phyloP scores from a whole-genome alignment of 2,113 vertebrate species.

The Caretta caretta region DNA sequence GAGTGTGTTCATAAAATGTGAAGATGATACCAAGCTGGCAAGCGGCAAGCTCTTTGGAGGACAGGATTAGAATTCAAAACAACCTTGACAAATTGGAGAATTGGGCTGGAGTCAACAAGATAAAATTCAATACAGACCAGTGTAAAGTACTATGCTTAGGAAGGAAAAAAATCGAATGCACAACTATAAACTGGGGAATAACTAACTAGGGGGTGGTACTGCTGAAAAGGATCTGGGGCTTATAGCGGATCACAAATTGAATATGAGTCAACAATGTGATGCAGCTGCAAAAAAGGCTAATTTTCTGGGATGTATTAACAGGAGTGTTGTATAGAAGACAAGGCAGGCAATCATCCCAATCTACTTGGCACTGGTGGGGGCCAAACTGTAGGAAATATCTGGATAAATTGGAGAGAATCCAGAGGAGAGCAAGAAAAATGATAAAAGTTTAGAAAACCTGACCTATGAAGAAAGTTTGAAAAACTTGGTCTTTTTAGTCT shows the following conservation, averaged over 20 bases:
- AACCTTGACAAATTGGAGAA: neutral
- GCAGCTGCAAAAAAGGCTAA: too few relatives aligned
- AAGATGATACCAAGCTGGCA: too few relatives aligned
- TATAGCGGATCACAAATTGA: too few relatives aligned
- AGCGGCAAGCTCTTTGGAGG: too few relatives aligned
- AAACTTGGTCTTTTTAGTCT: neutral
- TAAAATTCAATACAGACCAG: neutral
- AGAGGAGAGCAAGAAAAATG: neutral
- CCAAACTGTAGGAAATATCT: neutral
- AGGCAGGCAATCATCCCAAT: neutral
- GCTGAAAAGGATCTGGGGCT: too few relatives aligned
- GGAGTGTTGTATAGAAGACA: neutral
- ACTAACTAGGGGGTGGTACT: too few relatives aligned
- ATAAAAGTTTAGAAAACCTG: neutral
- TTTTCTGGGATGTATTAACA: neutral
- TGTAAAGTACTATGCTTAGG: neutral
- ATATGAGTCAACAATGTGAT: too few relatives aligned
- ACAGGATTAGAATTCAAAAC: neutral
- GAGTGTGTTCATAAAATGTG: too few relatives aligned
- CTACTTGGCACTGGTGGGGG: neutral
- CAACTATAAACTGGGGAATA: too few relatives aligned
- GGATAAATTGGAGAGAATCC: neutral
- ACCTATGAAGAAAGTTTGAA: neutral
- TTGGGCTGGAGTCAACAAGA: neutral
- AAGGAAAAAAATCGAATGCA: too few relatives aligned